Base-by-base conservation (phyloP, 2,113 vertebrate species). In the Myrmecobius fasciatus region DNA sequence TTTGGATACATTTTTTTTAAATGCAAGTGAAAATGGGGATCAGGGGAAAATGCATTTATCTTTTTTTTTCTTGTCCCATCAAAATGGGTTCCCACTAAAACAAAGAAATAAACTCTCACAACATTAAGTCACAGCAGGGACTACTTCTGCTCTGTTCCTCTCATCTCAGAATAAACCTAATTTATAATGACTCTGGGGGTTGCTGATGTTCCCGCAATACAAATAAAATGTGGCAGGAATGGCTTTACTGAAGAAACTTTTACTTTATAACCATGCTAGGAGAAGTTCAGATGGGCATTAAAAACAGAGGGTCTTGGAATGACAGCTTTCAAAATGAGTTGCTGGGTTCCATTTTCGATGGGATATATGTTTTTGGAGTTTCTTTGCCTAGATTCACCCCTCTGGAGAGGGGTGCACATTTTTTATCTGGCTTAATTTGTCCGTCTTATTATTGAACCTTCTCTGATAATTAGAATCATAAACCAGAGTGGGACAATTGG, bases 141-240 rank as follows among this genome's bases (percentile, higher is more conserved):
- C 53, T 95, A 10, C 92, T 98, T 98, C 94, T 96, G 91, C 52
- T 90, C 67, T 94, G 88, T 94, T 97, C 53, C 46, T 2, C 3
- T 97, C 94, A 52, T 97, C 97, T 97, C 94, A 95, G 94, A 54
- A 97, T 95, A 98, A 98, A 96, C 67, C 95, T 97, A 95, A 97
- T 97, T 97, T 98, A 95, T 97, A 98, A 96, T 89, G 92, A 94
- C 94, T 96, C 83, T 83, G 94, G 96, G 92, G 96, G 1, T 90
- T 94, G 96, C 53, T 49, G 43, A 96, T 98, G 96, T 89, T 96
- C 94, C 60, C 14, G 17, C 96, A 95, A 91, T 94, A 75, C 48
- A 95, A 96, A 94, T 92, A 95, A 94, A 95, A 54, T 92, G 52
- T 96, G 96, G 31, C 14, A 2, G 89, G 67, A 93, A 91, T 91